Conservation (phyloP, 2,888 invertebrate genomes). For the Hydrotaea cyrtoneurina region DNA sequence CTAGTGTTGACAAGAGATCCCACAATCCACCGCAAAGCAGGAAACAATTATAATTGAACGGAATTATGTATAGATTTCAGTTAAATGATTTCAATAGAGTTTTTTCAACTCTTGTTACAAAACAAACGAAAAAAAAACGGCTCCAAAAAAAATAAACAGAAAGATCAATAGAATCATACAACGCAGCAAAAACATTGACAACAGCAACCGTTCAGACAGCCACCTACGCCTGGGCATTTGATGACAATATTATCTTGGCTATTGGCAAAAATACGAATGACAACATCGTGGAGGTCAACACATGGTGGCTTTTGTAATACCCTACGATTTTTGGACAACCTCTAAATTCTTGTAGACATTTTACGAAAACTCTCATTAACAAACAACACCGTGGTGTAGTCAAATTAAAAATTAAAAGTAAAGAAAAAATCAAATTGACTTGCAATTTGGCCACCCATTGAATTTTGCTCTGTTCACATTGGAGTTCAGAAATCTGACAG, state of each 20-base stretch:
- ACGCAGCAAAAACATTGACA: not conserved
- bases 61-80: constrained; percentile 34
- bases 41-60: not conserved
- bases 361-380: too few species aligned
- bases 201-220: constrained; percentile 31
- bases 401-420: too few species aligned
- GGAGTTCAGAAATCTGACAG: too few species aligned
- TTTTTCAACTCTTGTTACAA: constrained; percentile 39
- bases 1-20: not conserved
- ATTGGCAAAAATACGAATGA: not conserved
- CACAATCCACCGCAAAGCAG: constrained; percentile 7
- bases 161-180: constrained; percentile 15
- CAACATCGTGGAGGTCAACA: too few species aligned
- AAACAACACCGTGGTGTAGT: too few species aligned
- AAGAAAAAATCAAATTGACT: too few species aligned
- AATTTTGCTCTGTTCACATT: too few species aligned
- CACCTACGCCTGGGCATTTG: constrained; percentile 38
- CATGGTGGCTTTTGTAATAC: not conserved
- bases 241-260: constrained; percentile 6
- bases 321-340: too few species aligned
- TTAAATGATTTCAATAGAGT: constrained; percentile 50
- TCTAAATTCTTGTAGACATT: too few species aligned
- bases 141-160: not conserved
- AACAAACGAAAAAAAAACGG: not conserved
- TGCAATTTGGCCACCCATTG: too few species aligned